These are phyloP conservation scores for Netelia melanura DNA, from an alignment of 2,888 invertebrate genomes.

Conservation along the genomic window DNA sequence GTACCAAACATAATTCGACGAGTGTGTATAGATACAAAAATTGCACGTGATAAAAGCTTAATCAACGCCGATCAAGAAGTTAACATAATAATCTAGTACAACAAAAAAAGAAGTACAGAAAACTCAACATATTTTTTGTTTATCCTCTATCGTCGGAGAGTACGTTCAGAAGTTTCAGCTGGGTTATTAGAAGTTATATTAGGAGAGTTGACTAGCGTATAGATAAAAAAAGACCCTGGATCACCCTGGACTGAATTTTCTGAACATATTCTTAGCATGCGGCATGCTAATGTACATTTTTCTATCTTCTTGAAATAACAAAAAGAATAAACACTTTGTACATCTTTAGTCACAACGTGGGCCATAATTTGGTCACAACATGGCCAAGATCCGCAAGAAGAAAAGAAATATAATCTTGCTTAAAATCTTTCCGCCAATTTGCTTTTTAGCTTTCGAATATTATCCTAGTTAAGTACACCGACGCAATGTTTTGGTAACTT, in stretches of 20 bases:
- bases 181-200: slow-evolving; percentile 24
- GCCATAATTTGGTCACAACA: slow-evolving; percentile 5
- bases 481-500: slow-evolving; percentile 37
- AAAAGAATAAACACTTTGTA: not conserved
- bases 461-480: slow-evolving; percentile 53
- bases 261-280: slow-evolving; percentile 23
- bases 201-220: slow-evolving; percentile 23
- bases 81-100: slow-evolving; percentile 16
- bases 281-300: slow-evolving; percentile 4
- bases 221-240: slow-evolving; percentile 12
- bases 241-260: slow-evolving; percentile 1
- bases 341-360: not conserved
- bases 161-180: slow-evolving; percentile 16
- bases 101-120: not conserved
- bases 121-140: slow-evolving; percentile 39
- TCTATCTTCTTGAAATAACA: slow-evolving; percentile 39
- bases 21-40: slow-evolving; percentile 52
- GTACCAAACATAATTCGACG: slow-evolving; percentile 50
- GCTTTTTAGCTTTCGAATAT: slow-evolving; percentile 28
- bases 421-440: not conserved
- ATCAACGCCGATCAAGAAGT: slow-evolving; percentile 29
- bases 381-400: slow-evolving; percentile 1
- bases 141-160: not conserved
- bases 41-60: slow-evolving; percentile 57
- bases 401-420: slow-evolving; percentile 18